Evolutionary conservation across 2,113 vertebrate species (phyloP), one percentile per base, ranked within the genome.

Genomic region (Pituophis catenifer): DNA sequence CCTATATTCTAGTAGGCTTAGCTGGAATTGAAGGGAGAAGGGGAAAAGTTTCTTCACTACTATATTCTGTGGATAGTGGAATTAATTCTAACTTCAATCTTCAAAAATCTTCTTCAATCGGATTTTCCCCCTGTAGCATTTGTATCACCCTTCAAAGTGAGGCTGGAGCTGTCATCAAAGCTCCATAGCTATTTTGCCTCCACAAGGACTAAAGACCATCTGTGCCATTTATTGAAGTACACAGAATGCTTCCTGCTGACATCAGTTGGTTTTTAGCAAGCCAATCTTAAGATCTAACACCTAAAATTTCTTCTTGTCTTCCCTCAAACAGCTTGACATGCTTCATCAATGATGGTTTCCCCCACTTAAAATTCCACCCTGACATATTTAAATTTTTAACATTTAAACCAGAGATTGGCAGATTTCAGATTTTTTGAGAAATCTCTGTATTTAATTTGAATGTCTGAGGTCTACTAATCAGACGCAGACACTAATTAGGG

Each of bases 41-140:
- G 26, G 10, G 2, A 33, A 33, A 38, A 10, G 7, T 38, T 62
- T 86, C 26, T 90, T 54, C 81, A 90, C 21, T 87, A 48, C 44
- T 93, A 90, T 90, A 87, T 50, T 59, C 10, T 55, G 57, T 90
- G 81, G 86, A 92, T 89, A 89, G 87, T 44, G 50, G 50, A 52
- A 90, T 90, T 58, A 65, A 87, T 93, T 55, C 75, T 62, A 62
- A 86, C 57, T 87, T 93, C 48, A 11, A 87, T 90, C 89, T 93
- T 90, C 29, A 70, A 70, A 70, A 70, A 33, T 70, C 29, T 87
- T 90, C 92, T 87, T 90, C 57, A 87, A 54, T 90, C 75, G 8
- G 50, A n/a, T 44, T 86, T 90, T 44, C 3, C 15, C 1, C 75
- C n/a, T 54, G 75, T 44, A 50, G 92, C 62, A 90, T 65, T 93